Evolutionary conservation across 2,113 vertebrate genomes (phyloP).

Genomic region (Telmatochromis bifrenatus): DNA sequence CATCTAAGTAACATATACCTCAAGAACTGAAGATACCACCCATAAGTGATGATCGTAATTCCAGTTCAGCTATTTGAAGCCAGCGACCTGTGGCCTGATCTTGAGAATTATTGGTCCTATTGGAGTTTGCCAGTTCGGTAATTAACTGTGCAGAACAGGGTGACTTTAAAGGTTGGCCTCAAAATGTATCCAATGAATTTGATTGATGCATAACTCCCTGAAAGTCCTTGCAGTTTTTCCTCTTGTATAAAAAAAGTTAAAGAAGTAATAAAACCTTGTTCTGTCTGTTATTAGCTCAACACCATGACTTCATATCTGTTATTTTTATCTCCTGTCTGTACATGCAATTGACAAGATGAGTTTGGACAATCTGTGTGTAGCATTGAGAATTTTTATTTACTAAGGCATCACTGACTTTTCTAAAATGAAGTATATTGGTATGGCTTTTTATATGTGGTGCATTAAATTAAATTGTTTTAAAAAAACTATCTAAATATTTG

Average conservation of each 20-base stretch:
- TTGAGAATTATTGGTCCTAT: constrained; percentile 47
- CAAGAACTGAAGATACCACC: not conserved
- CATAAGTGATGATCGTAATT: constrained; percentile 34
- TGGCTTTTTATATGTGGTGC: not conserved
- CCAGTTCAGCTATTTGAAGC: constrained; percentile 31
- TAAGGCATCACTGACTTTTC: not conserved
- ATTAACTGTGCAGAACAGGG: constrained; percentile 62
- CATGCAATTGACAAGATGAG: not conserved
- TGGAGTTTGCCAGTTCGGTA: constrained; percentile 54
- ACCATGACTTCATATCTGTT: not conserved
- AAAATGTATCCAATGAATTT: constrained; percentile 29
- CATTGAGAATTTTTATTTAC: not conserved
- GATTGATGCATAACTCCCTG: constrained; percentile 38
- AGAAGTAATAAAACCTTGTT: constrained; percentile 4
- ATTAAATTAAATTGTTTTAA: not conserved
- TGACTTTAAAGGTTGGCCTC: constrained; percentile 58
- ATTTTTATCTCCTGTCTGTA: not conserved
- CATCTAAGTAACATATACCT: constrained; percentile 32
- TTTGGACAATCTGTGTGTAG: not conserved
- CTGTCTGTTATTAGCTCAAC: not conserved
- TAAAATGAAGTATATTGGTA: not conserved
- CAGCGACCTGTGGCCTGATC: constrained; percentile 57
- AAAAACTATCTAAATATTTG: not conserved
- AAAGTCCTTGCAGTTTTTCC: constrained; percentile 16
- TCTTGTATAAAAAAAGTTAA: not conserved